These are phyloP conservation scores for Lithophane socia DNA, from an alignment of 2,888 invertebrate species.

Conservation along the genomic window DNA sequence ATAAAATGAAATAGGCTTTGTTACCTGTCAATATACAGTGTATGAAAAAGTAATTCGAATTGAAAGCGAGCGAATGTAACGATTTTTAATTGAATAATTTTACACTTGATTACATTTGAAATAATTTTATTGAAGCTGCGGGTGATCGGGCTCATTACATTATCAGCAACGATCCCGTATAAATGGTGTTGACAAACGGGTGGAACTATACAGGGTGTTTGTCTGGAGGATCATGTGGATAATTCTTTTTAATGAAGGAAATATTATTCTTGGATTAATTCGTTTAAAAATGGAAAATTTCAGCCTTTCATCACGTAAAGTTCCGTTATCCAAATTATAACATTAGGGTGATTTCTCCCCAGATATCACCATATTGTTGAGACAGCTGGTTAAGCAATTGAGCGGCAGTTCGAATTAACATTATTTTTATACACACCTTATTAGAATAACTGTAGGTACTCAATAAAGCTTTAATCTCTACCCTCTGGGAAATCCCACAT, in stretches of 20 bases:
- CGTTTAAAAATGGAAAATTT: background rate
- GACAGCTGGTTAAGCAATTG: background rate
- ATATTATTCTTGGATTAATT: background rate
- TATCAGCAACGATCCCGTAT: slow-evolving; percentile 24
- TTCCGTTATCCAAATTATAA: background rate
- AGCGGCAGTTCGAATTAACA: background rate
- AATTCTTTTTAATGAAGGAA: background rate
- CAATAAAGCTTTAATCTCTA: slow-evolving; percentile 12
- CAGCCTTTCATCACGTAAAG: background rate
- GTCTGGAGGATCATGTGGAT: background rate
- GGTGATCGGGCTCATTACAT: slow-evolving; percentile 43
- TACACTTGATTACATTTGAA: slow-evolving; percentile 55
- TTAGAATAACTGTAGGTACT: background rate
- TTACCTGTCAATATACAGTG: slow-evolving; percentile 19
- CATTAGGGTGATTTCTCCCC: background rate
- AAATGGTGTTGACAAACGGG: slow-evolving; percentile 36
- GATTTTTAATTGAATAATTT: slow-evolving; percentile 43
- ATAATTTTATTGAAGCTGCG: slow-evolving; percentile 55
- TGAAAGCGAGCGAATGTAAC: slow-evolving; percentile 8
- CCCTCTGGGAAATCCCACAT: slow-evolving; percentile 50
- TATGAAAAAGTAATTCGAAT: slow-evolving; percentile 20
- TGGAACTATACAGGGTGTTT: background rate
- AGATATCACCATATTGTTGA: no score
- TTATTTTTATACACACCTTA: background rate
- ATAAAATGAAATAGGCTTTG: slow-evolving; percentile 35